phyloP scores from a whole-genome alignment of 2,888 invertebrate species.

The Notodonta ziczac region DNA sequence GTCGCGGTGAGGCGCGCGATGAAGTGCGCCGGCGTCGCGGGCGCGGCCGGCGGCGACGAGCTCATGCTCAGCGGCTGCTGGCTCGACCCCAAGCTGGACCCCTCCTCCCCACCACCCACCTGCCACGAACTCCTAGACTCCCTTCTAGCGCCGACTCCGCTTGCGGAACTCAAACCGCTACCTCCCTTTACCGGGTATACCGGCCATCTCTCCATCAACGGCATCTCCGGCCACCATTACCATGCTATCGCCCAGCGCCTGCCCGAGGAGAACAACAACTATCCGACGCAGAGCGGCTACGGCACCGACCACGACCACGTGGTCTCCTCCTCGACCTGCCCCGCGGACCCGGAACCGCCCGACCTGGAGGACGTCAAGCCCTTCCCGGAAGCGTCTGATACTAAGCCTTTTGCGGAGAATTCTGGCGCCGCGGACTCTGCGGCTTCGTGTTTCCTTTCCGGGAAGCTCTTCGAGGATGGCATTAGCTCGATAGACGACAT shows the following conservation, averaged over 20 bases:
- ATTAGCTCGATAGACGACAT: constrained; percentile 92
- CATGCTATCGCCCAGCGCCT: constrained; percentile 92
- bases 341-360: constrained; percentile 86
- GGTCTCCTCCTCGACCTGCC: constrained; percentile 90
- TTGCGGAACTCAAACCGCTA: constrained; percentile 92
- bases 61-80: constrained; percentile 90
- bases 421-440: constrained; percentile 86
- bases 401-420: constrained; percentile 79
- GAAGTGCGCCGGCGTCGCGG: constrained; percentile 84
- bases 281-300: constrained; percentile 86
- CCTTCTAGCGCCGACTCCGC: constrained; percentile 85
- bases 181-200: constrained; percentile 95
- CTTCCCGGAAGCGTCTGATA: constrained; percentile 82
- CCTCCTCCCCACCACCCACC: constrained; percentile 67
- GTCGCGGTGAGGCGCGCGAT: constrained; percentile 82
- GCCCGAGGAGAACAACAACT: constrained; percentile 90
- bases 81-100: constrained; percentile 86
- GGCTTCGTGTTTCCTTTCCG: constrained; percentile 79
- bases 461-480: constrained; percentile 79
- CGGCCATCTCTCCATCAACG: constrained; percentile 93
- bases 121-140: constrained; percentile 90
- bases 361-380: constrained; percentile 86
- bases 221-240: constrained; percentile 94
- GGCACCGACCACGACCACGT: constrained; percentile 87
- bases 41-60: constrained; percentile 85